These are phyloP conservation scores for Mobula birostris DNA, from an alignment of 2,113 vertebrate species.

Conservation along the genomic window DNA sequence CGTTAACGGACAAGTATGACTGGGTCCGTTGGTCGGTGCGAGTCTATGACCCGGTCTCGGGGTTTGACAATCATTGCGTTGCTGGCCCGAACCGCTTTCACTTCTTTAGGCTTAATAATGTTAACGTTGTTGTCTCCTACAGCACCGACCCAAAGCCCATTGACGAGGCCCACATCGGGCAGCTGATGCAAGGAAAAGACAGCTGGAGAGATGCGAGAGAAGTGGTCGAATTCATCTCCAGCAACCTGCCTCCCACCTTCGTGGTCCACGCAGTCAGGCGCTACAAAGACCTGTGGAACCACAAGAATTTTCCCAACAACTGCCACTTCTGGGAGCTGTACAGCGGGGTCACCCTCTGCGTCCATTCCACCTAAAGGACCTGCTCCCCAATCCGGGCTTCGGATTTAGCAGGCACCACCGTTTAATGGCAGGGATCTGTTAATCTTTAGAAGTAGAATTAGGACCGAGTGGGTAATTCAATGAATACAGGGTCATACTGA, in stretches of 20 bases:
- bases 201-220: slow-evolving; percentile 50
- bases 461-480: not conserved
- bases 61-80: slow-evolving; percentile 58
- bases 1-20: slow-evolving; percentile 59
- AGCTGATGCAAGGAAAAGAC: slow-evolving; percentile 53
- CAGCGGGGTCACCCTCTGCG: slow-evolving; percentile 58
- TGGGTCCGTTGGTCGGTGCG: slow-evolving; percentile 66
- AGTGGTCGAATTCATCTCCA: slow-evolving; percentile 52
- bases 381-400: too few species aligned
- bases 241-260: slow-evolving; percentile 49
- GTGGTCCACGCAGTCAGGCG: slow-evolving; percentile 59
- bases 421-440: not conserved
- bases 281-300: slow-evolving; percentile 55
- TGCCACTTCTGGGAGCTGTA: slow-evolving; percentile 65
- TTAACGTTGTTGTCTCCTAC: slow-evolving; percentile 59
- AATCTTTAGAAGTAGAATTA: not conserved
- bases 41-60: slow-evolving; percentile 55
- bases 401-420: not conserved
- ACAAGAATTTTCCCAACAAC: slow-evolving; percentile 59
- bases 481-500: not conserved
- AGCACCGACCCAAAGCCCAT: slow-evolving; percentile 49
- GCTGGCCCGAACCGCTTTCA: slow-evolving; percentile 54
- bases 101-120: slow-evolving; percentile 52
- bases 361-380: slow-evolving; percentile 41
- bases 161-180: slow-evolving; percentile 48